A percentile compares a stretch with the other conserved stretches of the same genome.
These are phyloP conservation scores for Bursaphelenchus mucronatus DNA, from an alignment of 1,140 invertebrate genomes.

Conservation along the genomic window DNA sequence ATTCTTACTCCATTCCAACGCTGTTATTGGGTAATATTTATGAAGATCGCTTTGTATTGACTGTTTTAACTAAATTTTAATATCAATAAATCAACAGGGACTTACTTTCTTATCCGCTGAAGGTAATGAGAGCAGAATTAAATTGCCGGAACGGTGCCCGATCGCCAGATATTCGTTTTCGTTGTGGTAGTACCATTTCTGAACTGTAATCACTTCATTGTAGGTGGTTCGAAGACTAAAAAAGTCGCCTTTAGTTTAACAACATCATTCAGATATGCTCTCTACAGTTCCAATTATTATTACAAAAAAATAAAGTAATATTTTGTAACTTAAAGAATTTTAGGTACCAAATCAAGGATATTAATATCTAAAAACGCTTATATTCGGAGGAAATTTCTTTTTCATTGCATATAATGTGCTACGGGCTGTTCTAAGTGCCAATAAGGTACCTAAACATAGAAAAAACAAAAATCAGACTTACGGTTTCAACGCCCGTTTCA, in stretches of 20 bases:
- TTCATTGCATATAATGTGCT: no score
- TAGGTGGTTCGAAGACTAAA: slow-evolving; percentile 2
- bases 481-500: slow-evolving; percentile 1
- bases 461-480: neutral
- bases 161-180: slow-evolving; percentile 1
- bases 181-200: neutral
- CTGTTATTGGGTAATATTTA: neutral
- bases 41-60: slow-evolving; percentile 4
- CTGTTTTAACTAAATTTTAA: slow-evolving; percentile 8
- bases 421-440: no score
- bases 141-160: neutral
- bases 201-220: neutral
- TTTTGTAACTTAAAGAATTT: no score
- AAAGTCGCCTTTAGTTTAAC: neutral
- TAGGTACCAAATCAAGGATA: no score
- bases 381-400: no score
- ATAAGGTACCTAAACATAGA: no score
- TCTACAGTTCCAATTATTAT: no score
- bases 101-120: neutral
- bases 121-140: neutral
- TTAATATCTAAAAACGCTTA: no score
- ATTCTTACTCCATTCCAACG: neutral
- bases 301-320: no score
- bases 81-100: neutral
- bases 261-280: neutral